These are phyloP conservation scores for Metridium senile DNA, from an alignment of 92 coral and sea anemone species.

Conservation along the genomic window DNA sequence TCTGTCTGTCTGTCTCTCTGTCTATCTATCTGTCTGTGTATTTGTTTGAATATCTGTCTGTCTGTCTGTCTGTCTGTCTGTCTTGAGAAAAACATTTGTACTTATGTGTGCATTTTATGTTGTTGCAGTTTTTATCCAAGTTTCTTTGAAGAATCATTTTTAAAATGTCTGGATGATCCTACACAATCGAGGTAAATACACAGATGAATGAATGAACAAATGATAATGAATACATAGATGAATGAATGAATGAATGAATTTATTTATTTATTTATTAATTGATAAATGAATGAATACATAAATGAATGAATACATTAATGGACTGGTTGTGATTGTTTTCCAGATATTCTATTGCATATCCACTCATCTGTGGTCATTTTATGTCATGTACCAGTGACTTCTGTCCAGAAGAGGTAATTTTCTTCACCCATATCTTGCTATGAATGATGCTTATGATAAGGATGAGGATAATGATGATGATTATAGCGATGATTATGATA, in stretches of 20 bases:
- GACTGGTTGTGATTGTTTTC: not conserved
- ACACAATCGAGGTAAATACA: constrained; percentile 63
- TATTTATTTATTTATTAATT: too few species aligned
- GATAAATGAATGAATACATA: not conserved
- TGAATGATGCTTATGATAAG: not conserved
- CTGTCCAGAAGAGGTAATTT: constrained; percentile 96
- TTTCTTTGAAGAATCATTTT: constrained; percentile 83
- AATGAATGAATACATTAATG: not conserved
- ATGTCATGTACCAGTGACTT: constrained; percentile 90
- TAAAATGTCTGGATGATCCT: constrained; percentile 70
- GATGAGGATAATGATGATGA: not conserved
- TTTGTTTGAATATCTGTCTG: too few species aligned
- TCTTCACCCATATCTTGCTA: not conserved
- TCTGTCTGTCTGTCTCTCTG: too few species aligned
- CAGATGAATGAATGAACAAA: not conserved
- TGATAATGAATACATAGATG: not conserved
- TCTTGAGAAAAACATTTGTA: not conserved
- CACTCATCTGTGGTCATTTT: constrained; percentile 89
- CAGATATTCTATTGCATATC: constrained; percentile 83
- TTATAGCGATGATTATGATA: not conserved
- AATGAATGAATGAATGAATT: not conserved
- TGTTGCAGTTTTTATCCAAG: constrained; percentile 86
- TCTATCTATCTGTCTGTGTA: too few species aligned
- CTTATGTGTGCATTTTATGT: not conserved
- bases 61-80: too few species aligned